A percentile compares a stretch with the other conserved stretches of the same genome.
Evolutionary conservation across 2,888 invertebrate genomes (phyloP).

Genomic region (Cosmia trapezina): DNA sequence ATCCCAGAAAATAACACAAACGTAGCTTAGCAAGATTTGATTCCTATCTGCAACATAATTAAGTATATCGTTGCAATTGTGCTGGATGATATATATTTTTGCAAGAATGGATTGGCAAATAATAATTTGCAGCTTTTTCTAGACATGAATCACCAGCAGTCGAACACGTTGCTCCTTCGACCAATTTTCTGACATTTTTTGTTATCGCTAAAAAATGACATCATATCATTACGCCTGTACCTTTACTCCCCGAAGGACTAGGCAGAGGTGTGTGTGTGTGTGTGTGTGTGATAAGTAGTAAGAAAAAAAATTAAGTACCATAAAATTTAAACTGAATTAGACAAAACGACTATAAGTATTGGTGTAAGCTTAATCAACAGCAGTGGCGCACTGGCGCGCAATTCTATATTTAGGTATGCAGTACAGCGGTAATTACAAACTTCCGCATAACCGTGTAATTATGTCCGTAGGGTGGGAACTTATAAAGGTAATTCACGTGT

Average conservation of each 20-base stretch:
- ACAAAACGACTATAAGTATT: neutral
- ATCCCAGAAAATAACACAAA: neutral
- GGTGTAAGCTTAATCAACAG: neutral
- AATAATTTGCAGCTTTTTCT: neutral
- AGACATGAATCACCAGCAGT: neutral
- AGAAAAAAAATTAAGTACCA: neutral
- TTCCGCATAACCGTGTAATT: neutral
- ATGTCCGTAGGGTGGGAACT: neutral
- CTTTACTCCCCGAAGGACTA: neutral
- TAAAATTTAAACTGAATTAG: neutral
- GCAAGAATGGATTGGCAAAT: neutral
- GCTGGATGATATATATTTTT: neutral
- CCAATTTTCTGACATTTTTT: neutral
- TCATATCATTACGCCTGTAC: neutral
- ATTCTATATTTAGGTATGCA: slow-evolving; percentile 1
- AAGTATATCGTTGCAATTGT: neutral
- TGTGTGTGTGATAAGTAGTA: neutral
- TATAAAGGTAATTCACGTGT: neutral
- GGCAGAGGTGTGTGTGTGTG: neutral
- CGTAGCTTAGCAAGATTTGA: neutral
- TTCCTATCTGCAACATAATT: neutral
- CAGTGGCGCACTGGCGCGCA: neutral
- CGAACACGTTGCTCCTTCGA: too few relatives aligned
- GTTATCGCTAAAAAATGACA: neutral
- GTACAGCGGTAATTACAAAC: neutral